Percentiles rank a stretch among this genome's conserved stretches.
These are phyloP conservation scores for Sylvia borin DNA, from an alignment of 2,797 vertebrate genomes.

Conservation along the genomic window DNA sequence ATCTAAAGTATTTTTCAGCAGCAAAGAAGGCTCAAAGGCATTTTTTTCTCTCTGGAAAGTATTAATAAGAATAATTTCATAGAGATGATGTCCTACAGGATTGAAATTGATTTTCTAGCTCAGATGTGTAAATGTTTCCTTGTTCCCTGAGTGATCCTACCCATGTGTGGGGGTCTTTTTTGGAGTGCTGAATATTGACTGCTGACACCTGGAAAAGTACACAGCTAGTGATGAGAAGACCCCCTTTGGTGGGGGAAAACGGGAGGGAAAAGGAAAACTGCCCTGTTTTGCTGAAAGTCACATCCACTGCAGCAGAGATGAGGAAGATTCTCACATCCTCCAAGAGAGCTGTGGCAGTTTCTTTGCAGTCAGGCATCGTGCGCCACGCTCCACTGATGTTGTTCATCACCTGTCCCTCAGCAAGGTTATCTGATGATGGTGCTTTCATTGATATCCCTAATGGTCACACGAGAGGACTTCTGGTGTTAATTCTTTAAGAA, in stretches of 20 bases:
- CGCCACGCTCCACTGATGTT: fast-evolving
- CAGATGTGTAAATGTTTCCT: not conserved
- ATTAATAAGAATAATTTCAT: not conserved
- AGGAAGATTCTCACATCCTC: not conserved
- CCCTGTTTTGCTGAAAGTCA: not conserved
- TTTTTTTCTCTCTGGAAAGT: not conserved
- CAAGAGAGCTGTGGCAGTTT: not conserved
- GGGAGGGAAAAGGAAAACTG: not conserved
- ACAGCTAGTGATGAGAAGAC: not conserved
- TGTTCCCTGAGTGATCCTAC: not conserved
- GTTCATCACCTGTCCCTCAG: conserved; percentile 1
- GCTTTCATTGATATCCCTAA: conserved; percentile 22
- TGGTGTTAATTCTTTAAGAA: conserved; percentile 35
- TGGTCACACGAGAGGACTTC: not conserved
- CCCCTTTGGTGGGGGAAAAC: not conserved
- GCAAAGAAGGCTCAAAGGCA: not conserved
- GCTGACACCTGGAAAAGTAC: not conserved
- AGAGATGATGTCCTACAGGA: not conserved
- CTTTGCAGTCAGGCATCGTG: not conserved
- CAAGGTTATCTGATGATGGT: conserved; percentile 21
- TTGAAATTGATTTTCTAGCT: not conserved
- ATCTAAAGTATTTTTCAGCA: not conserved
- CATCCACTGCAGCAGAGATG: not conserved
- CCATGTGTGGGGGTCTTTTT: not conserved
- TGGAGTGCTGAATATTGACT: not conserved